Base-by-base conservation (phyloP, 1,140 invertebrate species). In the Leptopilina clavipes region DNA sequence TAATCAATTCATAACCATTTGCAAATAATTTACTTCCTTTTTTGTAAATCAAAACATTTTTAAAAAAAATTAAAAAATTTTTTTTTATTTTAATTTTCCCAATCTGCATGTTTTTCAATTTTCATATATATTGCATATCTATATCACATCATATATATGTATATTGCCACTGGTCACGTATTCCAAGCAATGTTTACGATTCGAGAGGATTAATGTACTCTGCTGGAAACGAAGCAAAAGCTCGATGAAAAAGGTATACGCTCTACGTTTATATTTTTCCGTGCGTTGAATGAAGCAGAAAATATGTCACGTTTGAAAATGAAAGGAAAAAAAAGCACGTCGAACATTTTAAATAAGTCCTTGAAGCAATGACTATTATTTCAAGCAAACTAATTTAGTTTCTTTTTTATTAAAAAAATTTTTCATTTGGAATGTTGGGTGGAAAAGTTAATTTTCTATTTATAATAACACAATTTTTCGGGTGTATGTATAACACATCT, bases 181-280 rank as follows among this genome's bases (percentile, higher is more conserved):
- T 31, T 65, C 22, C 22, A 31, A 65, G 19, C 56, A 31, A 31
- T 31, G 56, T 65, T 65, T 65, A 65, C 22, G 56, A 65, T 65
- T 31, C 56, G 11, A 65, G 56, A 31, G 56, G 56, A 65, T 65
- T 65, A 65, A 65, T 65, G 56, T 65, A 25, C 54, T 9, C 54
- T 0, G 54, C 18, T 19, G 22, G n/a, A 12, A 65, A 65, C 48
- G 48, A 6, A 52, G n/a, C 48, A 59, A 25, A 25, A 25, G 11
- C 56, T 25, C 9, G 6, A 25, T 31, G 14, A 65, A 65, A 65
- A 65, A 65, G 56, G 12, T 40, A n/a, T n/a, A n/a, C n/a, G n/a
- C n/a, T n/a, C n/a, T n/a, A 65, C 10, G 10, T 65, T 65, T 31
- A 2, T 14, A 25, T 65, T 65, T 65, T 65, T 65, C 14, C 3